A percentile compares a stretch with the other conserved stretches of the same genome.
These are phyloP conservation scores for Leptoclinus maculatus DNA, from an alignment of 2,797 vertebrate genomes.

Conservation along the genomic window DNA sequence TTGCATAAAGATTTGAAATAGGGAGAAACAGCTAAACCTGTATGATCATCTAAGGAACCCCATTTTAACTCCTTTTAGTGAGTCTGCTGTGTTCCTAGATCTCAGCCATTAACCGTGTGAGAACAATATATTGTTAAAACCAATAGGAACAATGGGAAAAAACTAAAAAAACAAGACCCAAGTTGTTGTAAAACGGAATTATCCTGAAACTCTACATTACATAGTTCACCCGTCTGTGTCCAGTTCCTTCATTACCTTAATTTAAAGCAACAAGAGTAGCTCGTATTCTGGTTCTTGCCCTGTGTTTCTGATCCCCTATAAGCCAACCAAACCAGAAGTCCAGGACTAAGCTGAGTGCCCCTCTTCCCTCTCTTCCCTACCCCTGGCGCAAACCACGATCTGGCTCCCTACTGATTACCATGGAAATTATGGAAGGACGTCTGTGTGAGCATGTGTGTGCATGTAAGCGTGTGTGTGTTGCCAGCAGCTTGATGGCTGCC, in stretches of 20 bases:
- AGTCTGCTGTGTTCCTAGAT: neutral
- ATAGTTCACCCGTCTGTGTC: constrained; percentile 47
- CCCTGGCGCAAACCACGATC: constrained; percentile 59
- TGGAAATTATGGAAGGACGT: constrained; percentile 74
- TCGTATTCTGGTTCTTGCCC: constrained; percentile 49
- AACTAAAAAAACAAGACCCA: neutral
- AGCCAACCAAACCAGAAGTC: constrained; percentile 61
- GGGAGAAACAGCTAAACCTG: neutral
- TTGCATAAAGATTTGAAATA: constrained; percentile 1
- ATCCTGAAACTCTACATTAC: constrained; percentile 47
- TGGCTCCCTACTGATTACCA: constrained; percentile 75
- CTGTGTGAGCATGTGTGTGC: constrained; percentile 57
- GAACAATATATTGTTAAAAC: constrained; percentile 15
- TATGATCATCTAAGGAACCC: neutral
- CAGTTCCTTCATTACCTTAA: constrained; percentile 54
- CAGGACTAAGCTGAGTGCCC: constrained; percentile 50
- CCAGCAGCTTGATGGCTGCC: constrained; percentile 80
- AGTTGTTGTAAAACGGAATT: constrained; percentile 30
- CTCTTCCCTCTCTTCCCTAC: constrained; percentile 38
- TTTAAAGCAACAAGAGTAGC: constrained; percentile 45
- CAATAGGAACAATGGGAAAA: constrained; percentile 10
- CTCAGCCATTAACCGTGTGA: constrained; percentile 2
- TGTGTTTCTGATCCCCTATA: constrained; percentile 51
- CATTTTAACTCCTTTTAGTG: neutral
- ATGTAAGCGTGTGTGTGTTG: constrained; percentile 49